These are phyloP conservation scores for Diloba caeruleocephala DNA, from an alignment of 2,888 invertebrate species.

Conservation along the genomic window DNA sequence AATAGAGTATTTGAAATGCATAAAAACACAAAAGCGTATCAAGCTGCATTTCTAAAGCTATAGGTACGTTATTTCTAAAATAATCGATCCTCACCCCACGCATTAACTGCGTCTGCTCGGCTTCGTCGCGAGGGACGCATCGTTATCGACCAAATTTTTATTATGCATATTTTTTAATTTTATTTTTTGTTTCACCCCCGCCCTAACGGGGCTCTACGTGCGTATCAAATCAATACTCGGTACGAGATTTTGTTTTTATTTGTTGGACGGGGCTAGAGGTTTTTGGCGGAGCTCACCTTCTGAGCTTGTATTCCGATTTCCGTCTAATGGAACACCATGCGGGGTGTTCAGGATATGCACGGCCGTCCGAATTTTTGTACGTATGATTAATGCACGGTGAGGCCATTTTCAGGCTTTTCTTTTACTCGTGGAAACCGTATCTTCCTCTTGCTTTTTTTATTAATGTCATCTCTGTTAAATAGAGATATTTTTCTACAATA, in stretches of 20 bases:
- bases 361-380: slow-evolving; percentile 38
- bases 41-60: slow-evolving; percentile 48
- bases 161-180: slow-evolving; percentile 86
- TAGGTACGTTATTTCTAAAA: slow-evolving; percentile 71
- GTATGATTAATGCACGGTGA: slow-evolving; percentile 45
- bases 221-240: slow-evolving; percentile 79
- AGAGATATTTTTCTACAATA: too few relatives aligned
- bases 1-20: slow-evolving; percentile 39
- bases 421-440: slow-evolving; percentile 9
- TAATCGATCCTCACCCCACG: slow-evolving; percentile 77
- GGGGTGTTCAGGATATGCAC: slow-evolving; percentile 33
- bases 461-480: too few relatives aligned
- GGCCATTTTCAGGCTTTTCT: slow-evolving; percentile 34
- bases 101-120: slow-evolving; percentile 69
- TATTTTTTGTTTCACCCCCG: slow-evolving; percentile 78
- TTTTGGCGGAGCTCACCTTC: slow-evolving; percentile 57
- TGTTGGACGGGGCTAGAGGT: slow-evolving; percentile 37
- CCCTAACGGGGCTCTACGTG: slow-evolving; percentile 62
- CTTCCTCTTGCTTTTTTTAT: too few relatives aligned
- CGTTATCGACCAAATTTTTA: slow-evolving; percentile 86
- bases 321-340: slow-evolving; percentile 65
- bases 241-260: slow-evolving; percentile 67
- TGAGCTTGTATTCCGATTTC: slow-evolving; percentile 49
- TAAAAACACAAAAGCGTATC: slow-evolving; percentile 37
- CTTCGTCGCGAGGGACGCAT: slow-evolving; percentile 70